A percentile compares a stretch with the other conserved stretches of the same genome.
Evolutionary conservation across 1,140 invertebrate species (phyloP).

Genomic region (Drosophila ficusphila): DNA sequence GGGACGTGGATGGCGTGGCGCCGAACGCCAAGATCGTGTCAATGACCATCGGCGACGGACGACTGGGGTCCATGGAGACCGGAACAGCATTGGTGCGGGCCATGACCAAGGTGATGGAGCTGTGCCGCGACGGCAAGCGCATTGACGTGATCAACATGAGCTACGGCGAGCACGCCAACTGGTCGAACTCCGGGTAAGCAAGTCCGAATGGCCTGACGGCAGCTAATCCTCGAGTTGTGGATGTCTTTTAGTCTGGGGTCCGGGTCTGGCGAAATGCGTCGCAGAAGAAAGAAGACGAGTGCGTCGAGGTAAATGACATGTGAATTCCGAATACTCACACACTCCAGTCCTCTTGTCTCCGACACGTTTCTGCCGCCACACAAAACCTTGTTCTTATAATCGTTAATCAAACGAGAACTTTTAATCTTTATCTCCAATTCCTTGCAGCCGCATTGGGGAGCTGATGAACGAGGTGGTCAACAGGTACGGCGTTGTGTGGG

Average conservation of each 20-base stretch:
- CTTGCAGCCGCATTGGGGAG: slow-evolving; percentile 90
- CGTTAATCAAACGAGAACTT: background rate
- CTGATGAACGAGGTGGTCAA: slow-evolving; percentile 95
- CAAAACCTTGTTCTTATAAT: background rate
- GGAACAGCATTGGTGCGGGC: slow-evolving; percentile 95
- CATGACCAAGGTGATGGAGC: slow-evolving; percentile 93
- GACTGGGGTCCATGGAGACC: slow-evolving; percentile 97
- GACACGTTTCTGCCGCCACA: slow-evolving; percentile 24
- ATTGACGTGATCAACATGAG: slow-evolving; percentile 99
- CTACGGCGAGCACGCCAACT: slow-evolving; percentile 97
- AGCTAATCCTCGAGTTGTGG: slow-evolving; percentile 10
- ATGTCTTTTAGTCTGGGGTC: slow-evolving; percentile 37
- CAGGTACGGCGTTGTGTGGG: slow-evolving; percentile 96
- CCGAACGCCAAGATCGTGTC: slow-evolving; percentile 98
- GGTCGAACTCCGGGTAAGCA: slow-evolving; percentile 93
- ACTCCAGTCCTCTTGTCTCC: slow-evolving; percentile 41
- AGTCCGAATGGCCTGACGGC: slow-evolving; percentile 3
- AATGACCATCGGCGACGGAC: slow-evolving; percentile 95
- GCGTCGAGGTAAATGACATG: slow-evolving; percentile 36
- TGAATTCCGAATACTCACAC: slow-evolving; percentile 25
- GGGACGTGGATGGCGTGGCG: slow-evolving; percentile 96
- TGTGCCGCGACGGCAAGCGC: slow-evolving; percentile 86
- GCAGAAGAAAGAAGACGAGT: slow-evolving; percentile 33
- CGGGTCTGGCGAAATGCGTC: slow-evolving; percentile 29
- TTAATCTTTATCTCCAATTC: background rate